Conservation (phyloP, 2,888 invertebrate species). For the Drosophila basisetae region DNA sequence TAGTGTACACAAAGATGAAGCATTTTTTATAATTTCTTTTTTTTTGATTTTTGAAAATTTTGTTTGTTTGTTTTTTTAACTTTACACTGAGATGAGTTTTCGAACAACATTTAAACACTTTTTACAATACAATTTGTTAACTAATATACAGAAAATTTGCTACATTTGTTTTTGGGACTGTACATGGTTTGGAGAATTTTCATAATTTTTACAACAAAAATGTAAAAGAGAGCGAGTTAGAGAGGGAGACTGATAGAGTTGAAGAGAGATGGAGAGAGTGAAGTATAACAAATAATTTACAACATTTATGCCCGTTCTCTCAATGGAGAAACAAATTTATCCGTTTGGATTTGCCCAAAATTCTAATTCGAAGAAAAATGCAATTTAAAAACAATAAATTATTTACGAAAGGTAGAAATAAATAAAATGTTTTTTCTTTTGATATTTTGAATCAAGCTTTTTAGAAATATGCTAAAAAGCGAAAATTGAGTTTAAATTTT, state of each 20-base stretch:
- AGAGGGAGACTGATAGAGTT: background rate
- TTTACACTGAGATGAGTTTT: slow-evolving; percentile 83
- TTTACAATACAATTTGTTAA: slow-evolving; percentile 65
- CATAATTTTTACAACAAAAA: slow-evolving; percentile 60
- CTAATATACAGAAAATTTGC: slow-evolving; percentile 63
- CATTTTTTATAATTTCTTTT: slow-evolving; percentile 27
- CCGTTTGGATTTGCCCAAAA: background rate
- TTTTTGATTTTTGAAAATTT: slow-evolving; percentile 47
- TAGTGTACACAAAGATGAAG: slow-evolving; percentile 61
- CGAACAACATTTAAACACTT: slow-evolving; percentile 75
- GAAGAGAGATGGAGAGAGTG: slow-evolving; percentile 4
- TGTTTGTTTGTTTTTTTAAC: slow-evolving; percentile 55
- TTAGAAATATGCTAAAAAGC: background rate
- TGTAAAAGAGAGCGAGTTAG: slow-evolving; percentile 11
- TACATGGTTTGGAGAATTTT: slow-evolving; percentile 44
- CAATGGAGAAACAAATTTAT: background rate
- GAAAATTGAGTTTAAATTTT: background rate
- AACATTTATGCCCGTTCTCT: slow-evolving; percentile 57
- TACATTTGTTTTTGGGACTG: slow-evolving; percentile 56
- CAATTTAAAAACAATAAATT: background rate
- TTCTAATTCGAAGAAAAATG: background rate
- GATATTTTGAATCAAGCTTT: background rate
- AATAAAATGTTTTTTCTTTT: background rate
- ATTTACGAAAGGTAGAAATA: background rate
- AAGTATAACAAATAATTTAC: slow-evolving; percentile 78